A percentile compares a stretch with the other conserved stretches of the same genome.
phyloP scores from a whole-genome alignment of 1,140 invertebrate species.

The Pristionchus pacificus region DNA sequence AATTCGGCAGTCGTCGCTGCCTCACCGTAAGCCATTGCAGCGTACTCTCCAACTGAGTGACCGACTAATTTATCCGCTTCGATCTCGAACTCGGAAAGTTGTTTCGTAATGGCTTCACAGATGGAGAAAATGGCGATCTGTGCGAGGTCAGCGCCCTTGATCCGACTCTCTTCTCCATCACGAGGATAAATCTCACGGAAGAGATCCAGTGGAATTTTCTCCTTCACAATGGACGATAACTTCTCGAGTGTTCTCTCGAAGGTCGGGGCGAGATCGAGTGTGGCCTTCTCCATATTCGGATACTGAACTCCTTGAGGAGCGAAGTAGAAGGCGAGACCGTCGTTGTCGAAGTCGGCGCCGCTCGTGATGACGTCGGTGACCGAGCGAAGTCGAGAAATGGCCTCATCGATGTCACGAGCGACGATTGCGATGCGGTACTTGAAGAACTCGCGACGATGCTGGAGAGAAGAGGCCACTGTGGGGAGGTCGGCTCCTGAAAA shows the following conservation, averaged over 20 bases:
- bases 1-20: conserved; percentile 23
- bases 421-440: not conserved
- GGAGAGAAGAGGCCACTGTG: conserved; percentile 2
- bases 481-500: not conserved
- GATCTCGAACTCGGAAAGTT: conserved; percentile 18
- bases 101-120: conserved; percentile 19
- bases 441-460: not conserved
- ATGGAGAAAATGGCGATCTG: conserved; percentile 40
- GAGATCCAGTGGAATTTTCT: conserved; percentile 1
- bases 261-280: conserved; percentile 9
- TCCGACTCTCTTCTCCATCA: not conserved
- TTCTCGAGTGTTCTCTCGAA: conserved; percentile 10
- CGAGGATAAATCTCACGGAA: conserved; percentile 16
- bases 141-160: conserved; percentile 9
- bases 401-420: not conserved
- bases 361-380: not conserved
- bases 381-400: not conserved
- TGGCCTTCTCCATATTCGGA: conserved; percentile 31
- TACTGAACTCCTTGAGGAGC: conserved; percentile 50
- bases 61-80: conserved; percentile 35
- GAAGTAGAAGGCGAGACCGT: conserved; percentile 41
- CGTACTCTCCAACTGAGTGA: conserved; percentile 47
- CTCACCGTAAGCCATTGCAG: conserved; percentile 31
- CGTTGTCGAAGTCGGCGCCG: not conserved
- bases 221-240: not conserved